phyloP scores from a whole-genome alignment of 2,888 invertebrate species.

The Tenthredo amoena region DNA sequence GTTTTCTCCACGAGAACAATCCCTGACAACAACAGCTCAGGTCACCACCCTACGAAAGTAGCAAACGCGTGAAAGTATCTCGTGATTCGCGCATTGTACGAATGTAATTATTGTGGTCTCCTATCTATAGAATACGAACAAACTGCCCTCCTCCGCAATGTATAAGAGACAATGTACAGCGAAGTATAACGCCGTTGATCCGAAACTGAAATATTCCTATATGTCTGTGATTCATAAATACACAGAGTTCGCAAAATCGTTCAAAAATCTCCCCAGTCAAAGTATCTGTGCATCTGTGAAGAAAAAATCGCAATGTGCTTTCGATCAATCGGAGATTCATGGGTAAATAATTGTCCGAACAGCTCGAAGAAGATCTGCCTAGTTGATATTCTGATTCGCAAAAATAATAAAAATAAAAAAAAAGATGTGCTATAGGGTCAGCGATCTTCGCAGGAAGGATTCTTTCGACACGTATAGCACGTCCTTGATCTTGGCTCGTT shows the following conservation, averaged over 20 bases:
- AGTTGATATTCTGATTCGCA: background rate
- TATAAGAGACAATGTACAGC: background rate
- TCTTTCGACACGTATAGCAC: conserved; percentile 4
- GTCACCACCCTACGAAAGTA: conserved; percentile 41
- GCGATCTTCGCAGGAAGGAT: conserved; percentile 22
- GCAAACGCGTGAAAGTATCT: conserved; percentile 37
- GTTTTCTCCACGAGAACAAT: conserved; percentile 5
- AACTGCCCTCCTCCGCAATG: background rate
- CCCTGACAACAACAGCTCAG: background rate
- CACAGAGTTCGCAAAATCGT: background rate
- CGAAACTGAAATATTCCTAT: background rate
- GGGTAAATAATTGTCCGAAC: background rate
- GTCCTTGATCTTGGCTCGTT: conserved; percentile 43
- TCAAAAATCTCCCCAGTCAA: background rate
- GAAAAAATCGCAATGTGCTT: background rate
- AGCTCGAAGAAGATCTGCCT: background rate
- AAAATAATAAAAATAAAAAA: background rate
- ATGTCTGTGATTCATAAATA: background rate
- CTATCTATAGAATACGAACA: background rate
- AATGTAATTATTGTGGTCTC: background rate
- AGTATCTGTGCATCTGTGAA: background rate
- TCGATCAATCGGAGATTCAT: background rate
- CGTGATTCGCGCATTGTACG: conserved; percentile 14
- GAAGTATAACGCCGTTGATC: background rate
- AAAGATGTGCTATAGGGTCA: conserved; percentile 16